Evolutionary conservation across 2,113 vertebrate species (phyloP).

Genomic region (Oncorhynchus nerka): DNA sequence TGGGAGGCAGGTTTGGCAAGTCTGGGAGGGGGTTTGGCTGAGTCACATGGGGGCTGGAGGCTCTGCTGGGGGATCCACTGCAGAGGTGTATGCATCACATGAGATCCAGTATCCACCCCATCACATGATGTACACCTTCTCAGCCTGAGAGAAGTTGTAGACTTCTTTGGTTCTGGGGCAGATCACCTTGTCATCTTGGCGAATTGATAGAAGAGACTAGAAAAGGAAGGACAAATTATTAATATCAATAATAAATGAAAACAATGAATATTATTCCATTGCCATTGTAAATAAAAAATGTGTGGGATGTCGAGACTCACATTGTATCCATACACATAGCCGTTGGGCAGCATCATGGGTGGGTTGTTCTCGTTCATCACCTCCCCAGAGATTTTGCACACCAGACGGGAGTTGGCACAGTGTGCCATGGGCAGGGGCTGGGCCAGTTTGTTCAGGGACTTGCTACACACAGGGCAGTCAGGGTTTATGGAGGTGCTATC

Average conservation of each 20-base stretch:
- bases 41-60: conserved; percentile 8
- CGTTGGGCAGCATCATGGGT: conserved; percentile 99
- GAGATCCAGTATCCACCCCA: conserved; percentile 41
- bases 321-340: conserved; percentile 98
- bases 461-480: conserved; percentile 98
- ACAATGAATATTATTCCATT: neutral
- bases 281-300: neutral
- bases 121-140: conserved; percentile 99
- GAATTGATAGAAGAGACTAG: conserved; percentile 97
- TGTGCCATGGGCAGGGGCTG: conserved; percentile 98
- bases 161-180: conserved; percentile 99
- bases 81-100: conserved; percentile 38
- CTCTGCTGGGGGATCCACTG: conserved; percentile 9
- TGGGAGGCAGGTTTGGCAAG: neutral
- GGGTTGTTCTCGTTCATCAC: conserved; percentile 99
- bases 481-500: conserved; percentile 97
- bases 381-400: conserved; percentile 98
- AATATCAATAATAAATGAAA: neutral
- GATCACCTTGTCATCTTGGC: conserved; percentile 97
- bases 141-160: conserved; percentile 99
- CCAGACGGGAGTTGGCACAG: conserved; percentile 97
- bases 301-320: conserved; percentile 73
- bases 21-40: neutral
- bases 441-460: conserved; percentile 96
- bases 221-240: conserved; percentile 37